A percentile compares a stretch with the other conserved stretches of the same genome.
Evolutionary conservation across 2,113 vertebrate species (phyloP).

Genomic region (Agapornis roseicollis): DNA sequence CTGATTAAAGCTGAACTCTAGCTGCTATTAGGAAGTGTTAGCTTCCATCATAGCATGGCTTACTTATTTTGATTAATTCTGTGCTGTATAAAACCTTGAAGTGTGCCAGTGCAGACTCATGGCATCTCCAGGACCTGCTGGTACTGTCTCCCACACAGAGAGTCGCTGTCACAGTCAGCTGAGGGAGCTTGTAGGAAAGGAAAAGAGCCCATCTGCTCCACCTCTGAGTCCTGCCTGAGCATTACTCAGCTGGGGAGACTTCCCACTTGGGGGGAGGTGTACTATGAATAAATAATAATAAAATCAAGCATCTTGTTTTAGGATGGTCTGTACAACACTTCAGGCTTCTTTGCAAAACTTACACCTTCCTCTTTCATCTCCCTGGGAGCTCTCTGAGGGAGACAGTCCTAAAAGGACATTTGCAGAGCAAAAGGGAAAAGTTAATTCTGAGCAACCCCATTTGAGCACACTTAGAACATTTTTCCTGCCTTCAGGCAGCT

Average conservation of each 20-base stretch:
- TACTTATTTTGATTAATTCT: neutral
- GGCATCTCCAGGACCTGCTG: neutral
- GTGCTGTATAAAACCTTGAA: neutral
- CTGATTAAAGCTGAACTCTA: neutral
- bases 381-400: neutral
- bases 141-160: neutral
- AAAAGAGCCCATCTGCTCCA: neutral
- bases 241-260: neutral
- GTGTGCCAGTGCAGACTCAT: neutral
- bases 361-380: neutral
- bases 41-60: neutral
- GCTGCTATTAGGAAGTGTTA: neutral
- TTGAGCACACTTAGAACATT: neutral
- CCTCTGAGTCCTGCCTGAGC: neutral
- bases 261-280: neutral
- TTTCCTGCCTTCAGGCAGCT: neutral
- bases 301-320: neutral
- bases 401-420: neutral
- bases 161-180: accelerated
- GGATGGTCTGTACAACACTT: neutral
- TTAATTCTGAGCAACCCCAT: neutral
- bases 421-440: neutral
- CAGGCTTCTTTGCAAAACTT: neutral
- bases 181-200: neutral
- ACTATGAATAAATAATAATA: neutral